Conservation (phyloP, 2,113 vertebrate genomes). For the Cololabis saira region DNA sequence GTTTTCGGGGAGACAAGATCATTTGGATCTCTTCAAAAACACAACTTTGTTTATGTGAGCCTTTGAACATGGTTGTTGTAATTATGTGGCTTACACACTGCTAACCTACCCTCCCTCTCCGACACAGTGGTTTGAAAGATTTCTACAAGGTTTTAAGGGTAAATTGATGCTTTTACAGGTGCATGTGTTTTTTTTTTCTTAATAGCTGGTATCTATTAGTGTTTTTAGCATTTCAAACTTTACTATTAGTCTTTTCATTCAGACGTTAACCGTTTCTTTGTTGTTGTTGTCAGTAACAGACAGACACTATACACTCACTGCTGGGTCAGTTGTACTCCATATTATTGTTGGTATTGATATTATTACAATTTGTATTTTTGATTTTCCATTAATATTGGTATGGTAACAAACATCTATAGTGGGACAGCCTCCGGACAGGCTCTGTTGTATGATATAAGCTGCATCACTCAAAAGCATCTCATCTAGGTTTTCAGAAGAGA, state of each 20-base stretch:
- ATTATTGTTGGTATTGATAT: slow-evolving; percentile 71
- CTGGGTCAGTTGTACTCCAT: slow-evolving; percentile 98
- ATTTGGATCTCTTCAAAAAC: slow-evolving; percentile 55
- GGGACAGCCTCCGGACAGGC: slow-evolving; percentile 88
- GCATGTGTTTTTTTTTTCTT: slow-evolving; percentile 82
- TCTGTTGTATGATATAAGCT: slow-evolving; percentile 52
- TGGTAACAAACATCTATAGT: slow-evolving; percentile 80
- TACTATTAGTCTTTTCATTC: slow-evolving; percentile 88
- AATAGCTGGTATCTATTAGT: slow-evolving; percentile 99
- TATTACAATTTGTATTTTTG: slow-evolving; percentile 61
- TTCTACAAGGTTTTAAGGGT: slow-evolving; percentile 84
- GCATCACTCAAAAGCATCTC: slow-evolving; percentile 25
- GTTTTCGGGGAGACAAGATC: slow-evolving; percentile 35
- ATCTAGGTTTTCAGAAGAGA: slow-evolving; percentile 64
- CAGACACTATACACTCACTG: slow-evolving; percentile 93
- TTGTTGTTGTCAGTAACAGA: slow-evolving; percentile 90
- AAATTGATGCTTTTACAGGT: slow-evolving; percentile 85
- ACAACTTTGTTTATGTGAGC: slow-evolving; percentile 30
- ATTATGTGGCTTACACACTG: slow-evolving; percentile 45
- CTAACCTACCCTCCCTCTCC: slow-evolving; percentile 35
- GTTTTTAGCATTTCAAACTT: slow-evolving; percentile 91
- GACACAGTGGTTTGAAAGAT: slow-evolving; percentile 87
- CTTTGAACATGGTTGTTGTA: slow-evolving; percentile 50
- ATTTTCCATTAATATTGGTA: slow-evolving; percentile 85
- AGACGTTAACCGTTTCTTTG: slow-evolving; percentile 83